Conservation (phyloP, 1,140 invertebrate genomes). For the Leptonema lineaticorne region DNA sequence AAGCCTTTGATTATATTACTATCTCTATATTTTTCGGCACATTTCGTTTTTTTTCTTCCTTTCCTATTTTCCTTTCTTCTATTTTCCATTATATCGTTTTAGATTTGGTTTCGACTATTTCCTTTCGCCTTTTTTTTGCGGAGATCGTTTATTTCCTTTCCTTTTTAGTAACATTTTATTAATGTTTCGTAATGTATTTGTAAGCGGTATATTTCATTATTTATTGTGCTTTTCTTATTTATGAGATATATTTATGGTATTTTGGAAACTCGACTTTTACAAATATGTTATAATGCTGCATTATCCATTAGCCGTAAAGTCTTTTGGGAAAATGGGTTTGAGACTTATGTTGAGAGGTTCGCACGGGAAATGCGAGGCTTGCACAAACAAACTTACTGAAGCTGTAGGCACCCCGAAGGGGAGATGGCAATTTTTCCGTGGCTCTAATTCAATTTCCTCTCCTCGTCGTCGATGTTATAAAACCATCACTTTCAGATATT, state of each 20-base stretch:
- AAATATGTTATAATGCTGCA: not conserved
- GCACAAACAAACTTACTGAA: constrained; percentile 29
- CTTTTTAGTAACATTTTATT: no score
- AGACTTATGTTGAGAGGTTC: constrained; percentile 13
- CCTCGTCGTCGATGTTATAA: constrained; percentile 16
- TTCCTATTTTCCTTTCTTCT: not conserved
- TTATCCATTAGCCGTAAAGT: constrained; percentile 21
- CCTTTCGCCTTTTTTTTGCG: not conserved
- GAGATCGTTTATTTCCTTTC: no score
- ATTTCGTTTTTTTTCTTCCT: no score
- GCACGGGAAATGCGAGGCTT: constrained; percentile 18
- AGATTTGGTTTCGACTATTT: not conserved
- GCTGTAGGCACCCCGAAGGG: not conserved
- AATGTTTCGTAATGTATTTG: no score
- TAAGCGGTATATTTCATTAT: not conserved
- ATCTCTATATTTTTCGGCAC: constrained; percentile 14
- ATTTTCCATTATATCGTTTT: constrained; percentile 18
- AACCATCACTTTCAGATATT: constrained; percentile 28
- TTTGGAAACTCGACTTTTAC: not conserved
- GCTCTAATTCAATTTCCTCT: constrained; percentile 28
- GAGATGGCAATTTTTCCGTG: not conserved
- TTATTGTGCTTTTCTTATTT: not conserved
- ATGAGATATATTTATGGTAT: not conserved
- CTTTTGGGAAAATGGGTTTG: constrained; percentile 11
- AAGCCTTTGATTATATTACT: constrained; percentile 41